Evolutionary conservation across 2,113 vertebrate species (phyloP).

Genomic region (Vidua chalybeata): DNA sequence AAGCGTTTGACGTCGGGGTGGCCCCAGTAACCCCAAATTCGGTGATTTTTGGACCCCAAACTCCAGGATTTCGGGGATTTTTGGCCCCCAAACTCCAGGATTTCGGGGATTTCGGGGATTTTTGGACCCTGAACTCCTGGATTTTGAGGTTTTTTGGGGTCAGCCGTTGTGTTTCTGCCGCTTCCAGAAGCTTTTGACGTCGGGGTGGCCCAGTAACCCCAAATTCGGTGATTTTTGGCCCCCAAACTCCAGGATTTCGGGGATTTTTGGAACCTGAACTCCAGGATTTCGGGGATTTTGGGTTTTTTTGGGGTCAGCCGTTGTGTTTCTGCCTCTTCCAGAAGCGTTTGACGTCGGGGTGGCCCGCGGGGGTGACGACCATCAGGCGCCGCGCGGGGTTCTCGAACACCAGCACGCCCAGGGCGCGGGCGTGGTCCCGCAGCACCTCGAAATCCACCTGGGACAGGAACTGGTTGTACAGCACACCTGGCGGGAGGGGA

Average conservation of each 20-base stretch:
- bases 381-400: slow-evolving; percentile 44
- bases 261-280: background rate
- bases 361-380: slow-evolving; percentile 85
- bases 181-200: too few relatives aligned
- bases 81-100: background rate
- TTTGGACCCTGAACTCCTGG: background rate
- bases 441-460: background rate
- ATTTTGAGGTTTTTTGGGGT: background rate
- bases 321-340: background rate
- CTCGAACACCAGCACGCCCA: background rate
- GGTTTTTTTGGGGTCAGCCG: background rate
- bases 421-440: background rate
- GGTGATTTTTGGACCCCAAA: too few relatives aligned
- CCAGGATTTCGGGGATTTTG: too few relatives aligned
- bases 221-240: too few relatives aligned
- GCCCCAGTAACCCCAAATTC: too few relatives aligned
- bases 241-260: background rate
- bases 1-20: too few relatives aligned
- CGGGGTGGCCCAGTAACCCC: too few relatives aligned
- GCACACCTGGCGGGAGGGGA: background rate
- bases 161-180: too few relatives aligned
- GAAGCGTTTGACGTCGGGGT: slow-evolving; percentile 80
- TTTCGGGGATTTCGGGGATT: background rate
- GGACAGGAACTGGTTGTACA: background rate
- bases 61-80: too few relatives aligned